phyloP scores from a whole-genome alignment of 2,113 vertebrate genomes.

The Salvelinus sp. region DNA sequence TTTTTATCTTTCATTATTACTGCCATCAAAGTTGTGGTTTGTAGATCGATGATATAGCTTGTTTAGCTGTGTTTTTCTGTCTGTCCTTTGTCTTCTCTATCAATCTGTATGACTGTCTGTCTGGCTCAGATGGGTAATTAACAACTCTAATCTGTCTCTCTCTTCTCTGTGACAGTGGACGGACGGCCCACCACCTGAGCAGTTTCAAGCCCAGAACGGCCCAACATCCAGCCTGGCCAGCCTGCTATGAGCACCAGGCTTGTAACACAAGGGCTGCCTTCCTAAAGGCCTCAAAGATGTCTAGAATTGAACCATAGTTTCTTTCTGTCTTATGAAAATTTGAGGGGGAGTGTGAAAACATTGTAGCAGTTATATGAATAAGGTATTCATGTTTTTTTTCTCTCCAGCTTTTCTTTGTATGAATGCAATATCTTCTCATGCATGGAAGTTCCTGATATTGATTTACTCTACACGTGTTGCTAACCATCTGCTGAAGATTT shows the following conservation, averaged over 20 bases:
- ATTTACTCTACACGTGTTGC: slow-evolving; percentile 57
- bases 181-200: slow-evolving; percentile 91
- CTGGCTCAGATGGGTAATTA: not conserved
- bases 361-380: slow-evolving; percentile 65
- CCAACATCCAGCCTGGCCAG: slow-evolving; percentile 95
- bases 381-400: slow-evolving; percentile 77
- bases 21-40: not conserved
- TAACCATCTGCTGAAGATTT: slow-evolving; percentile 41
- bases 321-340: slow-evolving; percentile 52
- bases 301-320: slow-evolving; percentile 40
- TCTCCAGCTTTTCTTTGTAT: slow-evolving; percentile 71
- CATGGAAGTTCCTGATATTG: slow-evolving; percentile 68
- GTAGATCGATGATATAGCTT: not conserved
- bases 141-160: not conserved
- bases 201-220: slow-evolving; percentile 95
- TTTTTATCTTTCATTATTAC: too few species aligned
- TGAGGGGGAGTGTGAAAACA: slow-evolving; percentile 41
- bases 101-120: not conserved
- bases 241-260: slow-evolving; percentile 75
- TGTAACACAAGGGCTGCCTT: not conserved
- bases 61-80: too few species aligned
- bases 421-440: slow-evolving; percentile 53
- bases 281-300: slow-evolving; percentile 25
- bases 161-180: slow-evolving; percentile 82
- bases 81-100: too few species aligned